phyloP scores from a whole-genome alignment of 30 jellyfish, hydroid and myxozoan genomes.

The Pelagia noctiluca region DNA sequence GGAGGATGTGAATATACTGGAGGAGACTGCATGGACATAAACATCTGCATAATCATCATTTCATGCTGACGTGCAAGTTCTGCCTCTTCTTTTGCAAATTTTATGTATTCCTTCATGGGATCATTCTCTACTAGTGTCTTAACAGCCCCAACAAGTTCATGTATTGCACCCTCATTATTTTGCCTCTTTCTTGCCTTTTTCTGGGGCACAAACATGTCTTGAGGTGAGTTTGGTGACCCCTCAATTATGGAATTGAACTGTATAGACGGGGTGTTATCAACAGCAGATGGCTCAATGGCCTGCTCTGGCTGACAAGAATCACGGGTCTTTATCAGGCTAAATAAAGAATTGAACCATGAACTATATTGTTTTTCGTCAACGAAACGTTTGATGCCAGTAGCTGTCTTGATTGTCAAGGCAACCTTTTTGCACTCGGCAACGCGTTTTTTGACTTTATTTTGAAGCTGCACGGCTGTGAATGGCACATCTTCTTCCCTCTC shows the following conservation, averaged over 20 bases:
- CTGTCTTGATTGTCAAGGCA: constrained; percentile 43
- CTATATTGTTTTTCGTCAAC: constrained; percentile 30
- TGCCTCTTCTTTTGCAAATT: constrained; percentile 20
- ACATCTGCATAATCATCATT: constrained; percentile 11
- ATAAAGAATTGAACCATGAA: constrained; percentile 17
- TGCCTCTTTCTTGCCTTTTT: neutral
- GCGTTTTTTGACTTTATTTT: constrained; percentile 25
- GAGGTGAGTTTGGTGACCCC: neutral
- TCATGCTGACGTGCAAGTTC: constrained; percentile 10
- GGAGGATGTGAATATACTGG: neutral
- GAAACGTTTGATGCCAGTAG: constrained; percentile 53
- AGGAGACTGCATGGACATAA: constrained; percentile 17
- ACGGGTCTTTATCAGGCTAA: constrained; percentile 14
- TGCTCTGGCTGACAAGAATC: constrained; percentile 66
- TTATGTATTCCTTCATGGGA: constrained; percentile 5
- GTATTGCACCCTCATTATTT: neutral
- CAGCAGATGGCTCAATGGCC: constrained; percentile 55
- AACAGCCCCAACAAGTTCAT: neutral
- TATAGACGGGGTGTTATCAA: too few species aligned
- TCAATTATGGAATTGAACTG: too few species aligned
- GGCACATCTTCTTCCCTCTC: constrained; percentile 36
- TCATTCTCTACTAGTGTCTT: constrained; percentile 10
- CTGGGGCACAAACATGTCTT: neutral
- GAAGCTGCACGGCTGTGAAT: constrained; percentile 18
- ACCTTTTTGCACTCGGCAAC: constrained; percentile 45